phyloP scores from a whole-genome alignment of 2,888 invertebrate species.

The Idaea aversata region DNA sequence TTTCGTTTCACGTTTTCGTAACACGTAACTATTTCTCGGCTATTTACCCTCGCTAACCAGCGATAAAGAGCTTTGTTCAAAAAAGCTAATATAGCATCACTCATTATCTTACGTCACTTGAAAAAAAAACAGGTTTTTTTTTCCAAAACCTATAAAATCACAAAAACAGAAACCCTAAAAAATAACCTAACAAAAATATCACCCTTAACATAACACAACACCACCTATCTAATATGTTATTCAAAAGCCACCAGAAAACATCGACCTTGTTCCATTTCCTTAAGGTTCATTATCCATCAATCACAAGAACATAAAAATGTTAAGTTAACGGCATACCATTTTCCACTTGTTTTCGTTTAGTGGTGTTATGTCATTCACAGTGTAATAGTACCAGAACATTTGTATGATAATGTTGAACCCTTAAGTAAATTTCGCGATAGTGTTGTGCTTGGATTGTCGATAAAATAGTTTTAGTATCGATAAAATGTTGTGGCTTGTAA shows the following conservation, averaged over 20 bases:
- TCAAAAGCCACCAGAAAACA: constrained; percentile 22
- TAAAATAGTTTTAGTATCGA: not conserved
- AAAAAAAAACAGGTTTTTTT: too few species aligned
- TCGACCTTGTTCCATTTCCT: constrained; percentile 31
- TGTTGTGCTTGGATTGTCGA: constrained; percentile 13
- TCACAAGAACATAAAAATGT: constrained; percentile 38
- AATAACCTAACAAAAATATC: constrained; percentile 1
- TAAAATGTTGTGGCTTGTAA: not conserved
- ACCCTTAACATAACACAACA: constrained; percentile 3
- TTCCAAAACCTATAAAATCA: not conserved
- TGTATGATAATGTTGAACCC: constrained; percentile 40
- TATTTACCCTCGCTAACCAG: too few species aligned
- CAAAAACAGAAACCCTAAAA: not conserved
- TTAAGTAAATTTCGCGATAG: constrained; percentile 31
- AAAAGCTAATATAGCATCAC: too few species aligned
- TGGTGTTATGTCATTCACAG: constrained; percentile 42
- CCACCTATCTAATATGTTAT: constrained; percentile 27
- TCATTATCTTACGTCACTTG: too few species aligned
- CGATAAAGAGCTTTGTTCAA: too few species aligned
- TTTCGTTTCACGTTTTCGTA: too few species aligned
- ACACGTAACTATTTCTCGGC: too few species aligned
- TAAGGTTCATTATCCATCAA: constrained; percentile 39
- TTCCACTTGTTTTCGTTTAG: constrained; percentile 41
- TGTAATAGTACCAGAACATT: constrained; percentile 36
- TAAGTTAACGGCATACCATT: constrained; percentile 40